Evolutionary conservation across 2,888 invertebrate genomes (phyloP), one percentile per base, ranked within the genome.

Genomic region (Theretra japonica): DNA sequence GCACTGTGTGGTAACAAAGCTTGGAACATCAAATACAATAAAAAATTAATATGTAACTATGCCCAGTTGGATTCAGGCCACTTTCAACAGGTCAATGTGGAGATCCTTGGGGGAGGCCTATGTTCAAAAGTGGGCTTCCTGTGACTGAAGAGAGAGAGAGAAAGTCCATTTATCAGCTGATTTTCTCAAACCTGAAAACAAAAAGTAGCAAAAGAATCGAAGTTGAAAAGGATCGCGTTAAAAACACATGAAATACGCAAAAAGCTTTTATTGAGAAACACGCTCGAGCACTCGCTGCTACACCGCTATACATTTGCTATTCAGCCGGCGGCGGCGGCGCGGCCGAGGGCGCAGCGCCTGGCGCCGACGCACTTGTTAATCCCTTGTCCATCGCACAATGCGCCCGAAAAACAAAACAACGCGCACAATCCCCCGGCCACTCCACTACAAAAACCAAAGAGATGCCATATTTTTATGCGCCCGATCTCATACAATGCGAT

Each of bases 341-440:
- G 78, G 75, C 80, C 80, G 79, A 75, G 78, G 75, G 80, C 80
- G 84, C 83, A 86, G 80, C 82, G 82, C 78, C 82, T 86, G 93
- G 92, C 93, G 93, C 93, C 93, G 89, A 84, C 85, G 85, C 85
- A 84, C 87, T 86, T 90, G 93, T 92, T 92, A 92, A 93, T 91
- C 91, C 91, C 80, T 79, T 87, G 88, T 88, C 88, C 90, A 89
- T 90, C 91, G 90, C 88, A 87, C 88, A 86, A 88, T 84, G 83
- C 82, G 79, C 77, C 75, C 77, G 79, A 85, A 82, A 87, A 89
- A 90, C 90, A 88, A 78, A 88, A 89, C 89, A 88, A 83, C 79
- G 79, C 77, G 76, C 65, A 73, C 74, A 72, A 80, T 77, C 79
- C 79, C 74, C 75, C 73, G 69, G 73, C 74, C 72, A 59, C 68